Evolutionary conservation across 2,888 invertebrate genomes (phyloP).

Genomic region (Erynnis tages): DNA sequence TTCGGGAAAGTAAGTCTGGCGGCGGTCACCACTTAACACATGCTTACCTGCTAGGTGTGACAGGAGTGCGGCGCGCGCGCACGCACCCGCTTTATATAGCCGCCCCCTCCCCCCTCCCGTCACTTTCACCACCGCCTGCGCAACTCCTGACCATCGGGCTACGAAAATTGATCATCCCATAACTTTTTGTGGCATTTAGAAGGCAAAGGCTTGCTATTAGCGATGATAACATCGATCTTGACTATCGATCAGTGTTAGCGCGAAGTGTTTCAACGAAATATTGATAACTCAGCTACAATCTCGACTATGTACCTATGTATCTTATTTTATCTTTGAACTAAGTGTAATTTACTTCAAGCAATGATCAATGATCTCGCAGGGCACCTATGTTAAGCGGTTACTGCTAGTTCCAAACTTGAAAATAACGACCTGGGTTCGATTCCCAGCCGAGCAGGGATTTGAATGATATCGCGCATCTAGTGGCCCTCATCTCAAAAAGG

Average conservation of each 20-base stretch:
- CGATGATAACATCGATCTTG: neutral
- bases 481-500: conserved; percentile 28
- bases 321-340: too few relatives aligned
- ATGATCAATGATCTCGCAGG: too few relatives aligned
- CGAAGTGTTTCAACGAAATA: too few relatives aligned
- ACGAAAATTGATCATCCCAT: conserved; percentile 24
- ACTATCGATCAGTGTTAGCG: too few relatives aligned
- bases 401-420: too few relatives aligned
- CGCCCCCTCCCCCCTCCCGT: conserved; percentile 46
- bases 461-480: conserved; percentile 14
- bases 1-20: conserved; percentile 27
- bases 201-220: neutral
- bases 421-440: too few relatives aligned
- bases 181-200: conserved; percentile 11
- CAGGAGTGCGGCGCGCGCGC: conserved; percentile 71
- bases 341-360: too few relatives aligned
- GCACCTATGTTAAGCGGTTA: too few relatives aligned
- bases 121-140: conserved; percentile 59
- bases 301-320: neutral
- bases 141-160: conserved; percentile 28
- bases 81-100: conserved; percentile 56
- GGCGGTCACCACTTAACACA: conserved; percentile 26
- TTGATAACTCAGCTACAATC: too few relatives aligned
- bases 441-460: too few relatives aligned
- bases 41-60: conserved; percentile 63